Evolutionary conservation across 2,113 vertebrate species (phyloP).

Genomic region (Crocuta crocuta): DNA sequence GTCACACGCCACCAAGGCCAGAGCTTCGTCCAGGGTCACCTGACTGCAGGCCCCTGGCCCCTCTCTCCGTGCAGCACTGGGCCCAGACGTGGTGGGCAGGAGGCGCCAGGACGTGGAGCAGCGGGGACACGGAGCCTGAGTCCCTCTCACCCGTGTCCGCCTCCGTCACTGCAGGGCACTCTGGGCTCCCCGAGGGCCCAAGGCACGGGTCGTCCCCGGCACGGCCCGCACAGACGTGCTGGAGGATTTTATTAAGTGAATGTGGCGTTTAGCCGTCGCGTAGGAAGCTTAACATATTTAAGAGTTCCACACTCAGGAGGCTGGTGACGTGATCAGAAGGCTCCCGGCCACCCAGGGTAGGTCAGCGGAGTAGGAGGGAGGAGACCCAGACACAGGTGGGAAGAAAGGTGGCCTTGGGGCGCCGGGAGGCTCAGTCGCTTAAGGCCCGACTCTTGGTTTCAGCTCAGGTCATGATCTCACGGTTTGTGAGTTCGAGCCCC

Average conservation of each 20-base stretch:
- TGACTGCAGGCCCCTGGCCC: not conserved
- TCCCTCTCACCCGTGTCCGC: not conserved
- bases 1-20: not conserved
- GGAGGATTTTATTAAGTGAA: too few species aligned
- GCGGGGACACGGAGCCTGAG: not conserved
- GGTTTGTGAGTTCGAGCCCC: too few species aligned
- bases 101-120: not conserved
- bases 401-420: too few species aligned
- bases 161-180: not conserved
- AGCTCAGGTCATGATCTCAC: too few species aligned
- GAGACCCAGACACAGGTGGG: too few species aligned
- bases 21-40: not conserved
- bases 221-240: not conserved
- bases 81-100: not conserved
- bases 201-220: accelerated
- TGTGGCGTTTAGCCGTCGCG: not conserved
- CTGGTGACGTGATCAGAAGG: too few species aligned
- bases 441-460: too few species aligned
- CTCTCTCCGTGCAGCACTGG: not conserved
- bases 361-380: not conserved
- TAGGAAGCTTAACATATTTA: not conserved
- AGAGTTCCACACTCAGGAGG: not conserved
- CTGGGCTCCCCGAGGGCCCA: accelerated
- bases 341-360: accelerated
- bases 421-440: too few species aligned